These are phyloP conservation scores for Tragelaphus buxtoni DNA, from an alignment of 2,113 vertebrate genomes.

Conservation along the genomic window DNA sequence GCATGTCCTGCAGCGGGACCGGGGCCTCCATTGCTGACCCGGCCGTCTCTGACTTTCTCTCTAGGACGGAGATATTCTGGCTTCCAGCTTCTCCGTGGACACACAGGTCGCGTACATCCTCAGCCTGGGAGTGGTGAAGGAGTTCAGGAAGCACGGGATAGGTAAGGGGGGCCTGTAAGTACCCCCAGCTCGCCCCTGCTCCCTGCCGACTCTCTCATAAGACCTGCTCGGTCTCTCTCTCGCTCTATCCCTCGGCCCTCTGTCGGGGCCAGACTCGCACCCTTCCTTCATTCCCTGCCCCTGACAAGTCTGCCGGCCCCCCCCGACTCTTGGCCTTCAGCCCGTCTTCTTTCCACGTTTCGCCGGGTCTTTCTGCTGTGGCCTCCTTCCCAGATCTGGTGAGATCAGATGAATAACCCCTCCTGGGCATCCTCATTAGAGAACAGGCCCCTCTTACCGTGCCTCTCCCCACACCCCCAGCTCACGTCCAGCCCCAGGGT, in stretches of 20 bases:
- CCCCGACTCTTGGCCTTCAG: neutral
- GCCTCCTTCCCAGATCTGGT: neutral
- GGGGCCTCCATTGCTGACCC: neutral
- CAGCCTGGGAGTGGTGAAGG: slow-evolving; percentile 97
- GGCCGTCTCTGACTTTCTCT: slow-evolving; percentile 43
- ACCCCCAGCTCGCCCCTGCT: neutral
- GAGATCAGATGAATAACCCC: neutral
- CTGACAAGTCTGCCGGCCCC: neutral
- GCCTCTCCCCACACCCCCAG: neutral
- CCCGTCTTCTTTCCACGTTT: neutral
- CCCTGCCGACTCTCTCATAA: neutral
- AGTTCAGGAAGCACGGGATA: slow-evolving; percentile 98
- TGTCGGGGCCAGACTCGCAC: neutral
- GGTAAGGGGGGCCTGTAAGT: slow-evolving; percentile 80
- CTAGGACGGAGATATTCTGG: slow-evolving; percentile 98
- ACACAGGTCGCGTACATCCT: slow-evolving; percentile 99
- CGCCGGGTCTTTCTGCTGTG: neutral
- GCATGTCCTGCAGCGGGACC: rapidly evolving
- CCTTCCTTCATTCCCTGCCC: neutral
- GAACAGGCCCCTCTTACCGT: neutral
- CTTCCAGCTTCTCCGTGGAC: slow-evolving; percentile 95
- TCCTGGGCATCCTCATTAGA: neutral
- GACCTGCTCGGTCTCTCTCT: neutral
- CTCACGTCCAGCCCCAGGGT: neutral
- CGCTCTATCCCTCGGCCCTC: neutral